These are phyloP conservation scores for Sula dactylatra DNA, from an alignment of 2,113 vertebrate species.

Conservation along the genomic window DNA sequence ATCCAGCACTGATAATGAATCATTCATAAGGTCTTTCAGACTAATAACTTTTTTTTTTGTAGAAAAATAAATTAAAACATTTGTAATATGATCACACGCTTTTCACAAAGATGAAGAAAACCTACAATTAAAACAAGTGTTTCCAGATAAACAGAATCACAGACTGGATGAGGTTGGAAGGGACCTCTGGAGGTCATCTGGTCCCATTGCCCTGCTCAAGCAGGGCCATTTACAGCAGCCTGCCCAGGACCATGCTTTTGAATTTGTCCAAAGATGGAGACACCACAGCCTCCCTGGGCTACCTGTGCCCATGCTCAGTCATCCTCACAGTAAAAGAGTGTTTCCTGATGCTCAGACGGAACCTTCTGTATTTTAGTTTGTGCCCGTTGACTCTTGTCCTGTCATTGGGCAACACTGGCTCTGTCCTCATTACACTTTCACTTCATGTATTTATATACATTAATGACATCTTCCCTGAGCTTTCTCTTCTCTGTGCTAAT, in stretches of 20 bases:
- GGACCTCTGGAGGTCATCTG: background rate
- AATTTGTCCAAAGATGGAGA: background rate
- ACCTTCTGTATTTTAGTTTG: background rate
- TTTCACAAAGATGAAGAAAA: background rate
- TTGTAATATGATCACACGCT: background rate
- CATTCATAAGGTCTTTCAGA: background rate
- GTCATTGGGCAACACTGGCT: fast-evolving
- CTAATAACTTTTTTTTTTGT: no score
- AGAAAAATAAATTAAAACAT: background rate
- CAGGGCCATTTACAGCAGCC: fast-evolving
- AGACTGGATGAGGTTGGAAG: background rate
- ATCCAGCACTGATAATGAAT: background rate
- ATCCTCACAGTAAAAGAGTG: background rate
- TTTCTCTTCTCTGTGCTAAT: background rate
- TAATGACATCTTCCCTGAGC: fast-evolving
- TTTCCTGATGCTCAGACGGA: background rate
- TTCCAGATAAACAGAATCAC: background rate
- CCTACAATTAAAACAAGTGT: background rate
- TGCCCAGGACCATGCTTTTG: background rate
- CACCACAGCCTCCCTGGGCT: fast-evolving
- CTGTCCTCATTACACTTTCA: background rate
- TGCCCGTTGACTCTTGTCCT: background rate
- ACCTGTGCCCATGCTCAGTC: background rate
- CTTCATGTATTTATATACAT: background rate
- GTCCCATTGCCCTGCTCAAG: background rate